Evolutionary conservation across 2,113 vertebrate genomes (phyloP), one percentile per base, ranked within the genome.

Genomic region (Urocynchramus pylzowi): DNA sequence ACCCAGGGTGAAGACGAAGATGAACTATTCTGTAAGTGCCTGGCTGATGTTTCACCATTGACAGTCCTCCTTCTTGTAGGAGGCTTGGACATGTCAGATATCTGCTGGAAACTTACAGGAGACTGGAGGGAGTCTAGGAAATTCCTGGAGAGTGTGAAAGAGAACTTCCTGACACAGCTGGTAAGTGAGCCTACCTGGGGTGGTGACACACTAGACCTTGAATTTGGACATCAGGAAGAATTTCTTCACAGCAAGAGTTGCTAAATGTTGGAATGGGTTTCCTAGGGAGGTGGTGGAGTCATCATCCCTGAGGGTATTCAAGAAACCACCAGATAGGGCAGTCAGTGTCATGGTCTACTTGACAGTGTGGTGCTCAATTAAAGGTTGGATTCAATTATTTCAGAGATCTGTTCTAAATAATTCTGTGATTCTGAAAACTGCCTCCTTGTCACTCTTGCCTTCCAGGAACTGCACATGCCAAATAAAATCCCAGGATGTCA

Each of bases 401-500:
- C 54, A 42, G 47, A 54, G 3, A 3, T 42, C 10, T 42, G 7
- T 31, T 37, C 22, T 28, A 63, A 61, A 42, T 16, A 7, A 35
- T 63, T 49, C 47, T 19, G 26, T n/a, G 21, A 31, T 56, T 69
- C 42, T 16, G 5, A 5, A 45, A 79, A 50, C 1, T 1, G 11
- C 21, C 26, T 61, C 10, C 35, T 68, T 19, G 19, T 76, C 57
- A 28, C 4, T 52, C 24, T 26, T 60, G 11, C n/a, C 24, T 37
- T 69, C 27, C 49, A 84, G 68, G 22, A 94, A 57, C 2, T 20
- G 20, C 19, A 44, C 0, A 0, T 44, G 11, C 56, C 39, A 39
- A 50, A 5, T 7, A 17, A 16, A 88, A 57, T 31, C 44, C n/a
- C 21, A 28, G 31, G n/a, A 69, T 5, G 9, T 8, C 0, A 0